phyloP scores from a whole-genome alignment of 2,888 invertebrate species.

The Tipula confusa region DNA sequence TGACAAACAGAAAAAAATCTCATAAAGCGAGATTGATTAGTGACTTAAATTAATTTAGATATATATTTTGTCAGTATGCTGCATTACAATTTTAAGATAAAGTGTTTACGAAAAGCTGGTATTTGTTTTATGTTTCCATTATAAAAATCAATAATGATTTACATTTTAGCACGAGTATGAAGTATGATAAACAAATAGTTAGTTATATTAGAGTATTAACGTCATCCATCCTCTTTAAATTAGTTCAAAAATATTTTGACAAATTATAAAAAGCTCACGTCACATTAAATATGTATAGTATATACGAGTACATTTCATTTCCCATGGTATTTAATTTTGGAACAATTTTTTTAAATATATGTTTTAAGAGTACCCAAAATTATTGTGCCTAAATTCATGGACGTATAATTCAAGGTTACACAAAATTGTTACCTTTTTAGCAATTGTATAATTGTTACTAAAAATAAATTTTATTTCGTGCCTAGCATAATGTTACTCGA shows the following conservation, averaged over 20 bases:
- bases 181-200: not conserved
- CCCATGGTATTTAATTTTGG: not conserved
- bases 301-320: not conserved
- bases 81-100: not conserved
- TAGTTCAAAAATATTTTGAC: not conserved
- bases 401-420: not conserved
- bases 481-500: not conserved
- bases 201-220: not conserved
- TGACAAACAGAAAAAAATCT: not conserved
- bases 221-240: not conserved
- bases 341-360: not conserved
- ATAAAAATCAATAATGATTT: conserved; percentile 20
- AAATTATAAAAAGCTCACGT: not conserved
- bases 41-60: not conserved
- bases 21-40: not conserved
- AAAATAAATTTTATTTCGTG: not conserved
- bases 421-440: not conserved
- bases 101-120: not conserved
- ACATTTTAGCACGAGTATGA: not conserved
- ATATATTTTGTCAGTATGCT: not conserved
- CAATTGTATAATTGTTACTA: not conserved
- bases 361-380: not conserved
- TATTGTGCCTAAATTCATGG: not conserved
- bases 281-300: not conserved
- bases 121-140: not conserved